These are phyloP conservation scores for Euschistus heros DNA, from an alignment of 1,140 invertebrate species.

Conservation along the genomic window DNA sequence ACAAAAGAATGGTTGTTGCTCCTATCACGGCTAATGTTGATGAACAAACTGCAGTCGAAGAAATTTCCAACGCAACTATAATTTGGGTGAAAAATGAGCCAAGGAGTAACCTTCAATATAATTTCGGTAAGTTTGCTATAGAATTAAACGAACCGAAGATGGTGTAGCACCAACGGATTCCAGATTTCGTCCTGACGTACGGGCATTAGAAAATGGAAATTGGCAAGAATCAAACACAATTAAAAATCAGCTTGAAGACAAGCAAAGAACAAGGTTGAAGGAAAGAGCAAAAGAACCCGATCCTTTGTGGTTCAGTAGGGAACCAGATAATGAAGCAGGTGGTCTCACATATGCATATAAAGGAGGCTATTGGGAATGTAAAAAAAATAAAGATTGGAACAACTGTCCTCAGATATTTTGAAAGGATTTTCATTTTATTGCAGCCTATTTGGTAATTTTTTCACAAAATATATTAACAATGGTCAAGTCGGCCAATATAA, in stretches of 20 bases:
- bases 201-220: conserved; percentile 90
- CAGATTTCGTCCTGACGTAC: conserved; percentile 82
- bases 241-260: conserved; percentile 87
- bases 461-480: too few species aligned
- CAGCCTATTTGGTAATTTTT: too few species aligned
- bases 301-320: conserved; percentile 84
- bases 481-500: too few species aligned
- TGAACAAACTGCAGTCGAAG: too few species aligned
- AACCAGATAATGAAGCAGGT: conserved; percentile 65
- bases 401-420: conserved; percentile 68
- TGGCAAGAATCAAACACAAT: conserved; percentile 94
- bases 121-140: conserved; percentile 61
- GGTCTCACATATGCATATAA: conserved; percentile 74
- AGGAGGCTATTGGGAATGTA: conserved; percentile 87
- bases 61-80: background rate
- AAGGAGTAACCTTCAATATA: conserved; percentile 78
- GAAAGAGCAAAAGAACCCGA: background rate
- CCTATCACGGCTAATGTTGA: conserved; percentile 67
- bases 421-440: too few species aligned
- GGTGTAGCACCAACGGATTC: conserved; percentile 91
- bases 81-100: conserved; percentile 28
- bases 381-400: conserved; percentile 78
- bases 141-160: conserved; percentile 92
- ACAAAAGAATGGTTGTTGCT: conserved; percentile 85
- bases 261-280: conserved; percentile 35